Base-by-base conservation (phyloP, 2,797 vertebrate species). In the Onychomys torridus region DNA sequence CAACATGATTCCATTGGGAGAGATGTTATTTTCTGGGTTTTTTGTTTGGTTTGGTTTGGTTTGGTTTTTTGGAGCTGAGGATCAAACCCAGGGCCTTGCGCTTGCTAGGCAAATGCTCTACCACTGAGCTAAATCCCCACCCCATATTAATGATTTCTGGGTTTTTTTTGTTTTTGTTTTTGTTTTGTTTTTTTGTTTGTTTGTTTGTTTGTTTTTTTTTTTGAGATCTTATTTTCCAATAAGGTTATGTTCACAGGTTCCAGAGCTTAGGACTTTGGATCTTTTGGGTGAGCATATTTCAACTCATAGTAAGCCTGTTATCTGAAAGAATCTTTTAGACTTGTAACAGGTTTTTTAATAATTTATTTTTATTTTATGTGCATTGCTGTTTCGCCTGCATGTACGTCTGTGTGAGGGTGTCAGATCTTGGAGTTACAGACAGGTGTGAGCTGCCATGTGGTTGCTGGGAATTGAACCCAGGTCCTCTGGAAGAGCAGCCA, bases 221-320 rank as follows among this genome's bases (percentile, higher is more conserved):
- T n/a, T n/a, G 59, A 92, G 43, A n/a, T 7, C 29, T 67, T 85
- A 11, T 71, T 94, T 61, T 57, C 83, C 84, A 95, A 91, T 84
- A 81, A 43, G 71, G n/a, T 78, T 71, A 37, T n/a, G 19, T 27
- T 63, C 86, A 49, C 13, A 73, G 34, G 21, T 78, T 86, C 55
- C 13, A 81, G 25, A 25, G 3, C 0, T 76, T 37, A 84, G 67
- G 7, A 84, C 21, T 17, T 63, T 37, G 71, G n/a, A 9, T 75
- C 63, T 88, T 57, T 40, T 9, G 2, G 13, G 17, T 2, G 6
- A 17, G 75, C 32, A 69, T 11, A 23, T 13, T 61, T 84, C 40
- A 89, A 69, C 37, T 65, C 67, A 29, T 37, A 94, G 43, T 12
- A 95, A 49, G 71, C 37, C 59, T 63, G 88, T 92, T 43, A 46